These are phyloP conservation scores for Yponomeuta plumbellus DNA, from an alignment of 2,888 invertebrate species.

Conservation along the genomic window DNA sequence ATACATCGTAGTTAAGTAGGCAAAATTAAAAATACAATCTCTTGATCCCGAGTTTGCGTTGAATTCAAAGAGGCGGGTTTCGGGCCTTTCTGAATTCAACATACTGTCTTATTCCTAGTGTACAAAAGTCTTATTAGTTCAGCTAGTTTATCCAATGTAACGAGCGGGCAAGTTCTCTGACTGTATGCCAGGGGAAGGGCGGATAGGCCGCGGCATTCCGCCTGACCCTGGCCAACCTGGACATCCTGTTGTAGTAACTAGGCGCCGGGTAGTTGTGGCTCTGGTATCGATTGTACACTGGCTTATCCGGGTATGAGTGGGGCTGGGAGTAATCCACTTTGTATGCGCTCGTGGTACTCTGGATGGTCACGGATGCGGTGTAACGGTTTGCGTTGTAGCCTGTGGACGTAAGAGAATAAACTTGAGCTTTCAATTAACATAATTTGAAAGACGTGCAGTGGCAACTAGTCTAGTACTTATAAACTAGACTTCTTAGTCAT, in stretches of 20 bases:
- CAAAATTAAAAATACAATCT: constrained; percentile 4
- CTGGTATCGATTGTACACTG: constrained; percentile 66
- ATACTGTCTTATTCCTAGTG: constrained; percentile 47
- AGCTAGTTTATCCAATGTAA: constrained; percentile 79
- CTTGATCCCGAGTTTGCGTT: constrained; percentile 50
- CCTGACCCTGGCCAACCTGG: constrained; percentile 53
- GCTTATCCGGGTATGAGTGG: constrained; percentile 59
- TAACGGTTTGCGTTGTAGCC: constrained; percentile 64
- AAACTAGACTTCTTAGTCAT: no score
- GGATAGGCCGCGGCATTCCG: constrained; percentile 70
- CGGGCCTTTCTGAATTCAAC: constrained; percentile 63
- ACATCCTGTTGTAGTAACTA: constrained; percentile 65
- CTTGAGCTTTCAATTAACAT: no score
- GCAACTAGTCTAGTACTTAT: no score
- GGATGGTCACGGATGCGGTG: constrained; percentile 41
- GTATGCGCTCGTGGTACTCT: constrained; percentile 67
- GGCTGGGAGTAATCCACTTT: constrained; percentile 72
- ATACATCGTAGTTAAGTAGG: background rate
- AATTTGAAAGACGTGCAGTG: no score
- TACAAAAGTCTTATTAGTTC: constrained; percentile 3
- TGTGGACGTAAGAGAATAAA: constrained; percentile 30
- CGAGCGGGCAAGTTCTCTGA: constrained; percentile 80
- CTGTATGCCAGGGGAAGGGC: constrained; percentile 88
- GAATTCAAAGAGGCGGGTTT: constrained; percentile 57
- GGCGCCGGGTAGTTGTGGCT: constrained; percentile 53